These are phyloP conservation scores for Rhodophaea formosa DNA, from an alignment of 2,888 invertebrate species.

Conservation along the genomic window DNA sequence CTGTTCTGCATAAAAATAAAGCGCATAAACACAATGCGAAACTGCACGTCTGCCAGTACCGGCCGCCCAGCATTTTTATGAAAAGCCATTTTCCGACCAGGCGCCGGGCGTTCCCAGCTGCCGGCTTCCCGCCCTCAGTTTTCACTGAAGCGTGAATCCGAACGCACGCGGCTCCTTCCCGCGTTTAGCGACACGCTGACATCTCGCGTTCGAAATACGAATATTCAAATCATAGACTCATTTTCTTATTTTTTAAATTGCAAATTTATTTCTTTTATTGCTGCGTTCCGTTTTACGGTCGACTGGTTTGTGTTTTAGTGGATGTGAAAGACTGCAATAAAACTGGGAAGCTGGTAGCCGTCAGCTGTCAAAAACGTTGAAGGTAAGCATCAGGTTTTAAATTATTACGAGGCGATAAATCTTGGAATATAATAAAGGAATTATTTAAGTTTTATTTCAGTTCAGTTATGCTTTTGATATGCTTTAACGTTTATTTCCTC, in stretches of 20 bases:
- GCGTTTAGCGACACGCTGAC: conserved; percentile 36
- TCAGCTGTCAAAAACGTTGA: conserved; percentile 66
- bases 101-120: conserved; percentile 45
- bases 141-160: conserved; percentile 36
- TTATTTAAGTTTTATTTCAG: neutral
- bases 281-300: conserved; percentile 26
- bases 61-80: conserved; percentile 42
- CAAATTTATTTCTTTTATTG: conserved; percentile 18
- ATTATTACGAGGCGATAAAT: conserved; percentile 36
- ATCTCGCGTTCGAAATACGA: conserved; percentile 42
- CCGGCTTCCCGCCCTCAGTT: conserved; percentile 59
- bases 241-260: neutral
- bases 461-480: neutral
- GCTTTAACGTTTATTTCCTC: neutral
- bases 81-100: conserved; percentile 41
- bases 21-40: conserved; percentile 28
- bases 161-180: conserved; percentile 39
- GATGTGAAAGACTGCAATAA: conserved; percentile 45
- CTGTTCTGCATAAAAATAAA: conserved; percentile 16
- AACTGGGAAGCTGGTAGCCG: conserved; percentile 52
- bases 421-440: conserved; percentile 9
- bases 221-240: conserved; percentile 23
- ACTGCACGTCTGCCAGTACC: conserved; percentile 17
- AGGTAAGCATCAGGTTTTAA: conserved; percentile 56
- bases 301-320: conserved; percentile 50